Evolutionary conservation across 2,888 invertebrate species (phyloP).

Genomic region (Agrotis puta): DNA sequence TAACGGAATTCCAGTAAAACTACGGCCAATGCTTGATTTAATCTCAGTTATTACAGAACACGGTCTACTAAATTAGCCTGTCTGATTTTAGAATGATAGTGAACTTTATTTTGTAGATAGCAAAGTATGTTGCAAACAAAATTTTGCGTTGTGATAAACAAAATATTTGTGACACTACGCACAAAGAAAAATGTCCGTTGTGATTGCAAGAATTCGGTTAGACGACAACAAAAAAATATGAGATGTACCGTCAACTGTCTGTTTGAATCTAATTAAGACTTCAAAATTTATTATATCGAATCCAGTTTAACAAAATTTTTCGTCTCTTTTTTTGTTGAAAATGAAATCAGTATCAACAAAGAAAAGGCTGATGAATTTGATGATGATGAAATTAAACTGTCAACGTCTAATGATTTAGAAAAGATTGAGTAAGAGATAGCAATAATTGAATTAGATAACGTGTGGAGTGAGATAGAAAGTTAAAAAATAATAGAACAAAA

Average conservation of each 20-base stretch:
- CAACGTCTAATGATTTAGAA: slow-evolving; percentile 6
- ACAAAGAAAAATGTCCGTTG: slow-evolving; percentile 28
- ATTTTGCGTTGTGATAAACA: slow-evolving; percentile 40
- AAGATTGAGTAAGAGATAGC: slow-evolving; percentile 24
- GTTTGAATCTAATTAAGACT: slow-evolving; percentile 13
- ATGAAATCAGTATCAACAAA: not conserved
- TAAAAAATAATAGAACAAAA: slow-evolving; percentile 66
- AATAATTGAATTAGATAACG: slow-evolving; percentile 61
- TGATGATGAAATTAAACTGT: slow-evolving; percentile 7
- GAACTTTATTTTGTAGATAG: slow-evolving; percentile 46
- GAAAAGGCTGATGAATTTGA: not conserved
- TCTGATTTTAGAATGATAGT: slow-evolving; percentile 59
- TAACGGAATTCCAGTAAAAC: slow-evolving; percentile 62
- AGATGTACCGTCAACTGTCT: slow-evolving; percentile 28
- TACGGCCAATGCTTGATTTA: slow-evolving; percentile 53
- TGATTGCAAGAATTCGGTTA: slow-evolving; percentile 22
- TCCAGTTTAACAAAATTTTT: not conserved
- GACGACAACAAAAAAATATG: slow-evolving; percentile 19
- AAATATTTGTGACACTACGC: slow-evolving; percentile 41
- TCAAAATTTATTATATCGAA: slow-evolving; percentile 1
- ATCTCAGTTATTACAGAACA: slow-evolving; percentile 63
- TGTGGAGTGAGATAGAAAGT: slow-evolving; percentile 63
- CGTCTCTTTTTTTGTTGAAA: not conserved
- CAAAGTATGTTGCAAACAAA: slow-evolving; percentile 48
- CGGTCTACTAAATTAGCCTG: slow-evolving; percentile 58